These are phyloP conservation scores for Acropternis orthonyx DNA, from an alignment of 2,797 vertebrate genomes.

Conservation along the genomic window DNA sequence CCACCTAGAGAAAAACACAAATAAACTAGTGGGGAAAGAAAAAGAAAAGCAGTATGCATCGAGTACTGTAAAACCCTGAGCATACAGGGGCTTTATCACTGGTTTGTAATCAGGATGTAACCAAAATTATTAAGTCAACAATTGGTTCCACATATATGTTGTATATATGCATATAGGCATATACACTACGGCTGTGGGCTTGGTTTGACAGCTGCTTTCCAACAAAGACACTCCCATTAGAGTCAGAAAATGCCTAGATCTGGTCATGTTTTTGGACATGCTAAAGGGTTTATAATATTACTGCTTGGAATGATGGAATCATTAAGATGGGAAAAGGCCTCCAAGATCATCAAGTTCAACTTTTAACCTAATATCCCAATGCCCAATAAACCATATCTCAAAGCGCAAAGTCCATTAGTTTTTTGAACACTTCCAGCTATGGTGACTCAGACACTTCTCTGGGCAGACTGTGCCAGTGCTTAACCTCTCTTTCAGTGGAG, in stretches of 20 bases:
- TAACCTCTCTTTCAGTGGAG: not conserved
- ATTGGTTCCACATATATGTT: not conserved
- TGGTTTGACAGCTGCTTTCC: not conserved
- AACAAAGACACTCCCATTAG: not conserved
- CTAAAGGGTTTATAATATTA: not conserved
- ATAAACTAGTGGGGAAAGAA: no score
- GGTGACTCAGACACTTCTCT: no score
- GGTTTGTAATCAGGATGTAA: not conserved
- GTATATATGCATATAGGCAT: not conserved
- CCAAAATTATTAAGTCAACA: not conserved
- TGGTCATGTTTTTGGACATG: not conserved
- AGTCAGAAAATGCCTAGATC: not conserved
- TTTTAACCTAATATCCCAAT: not conserved
- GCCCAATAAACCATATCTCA: not conserved
- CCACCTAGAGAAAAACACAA: not conserved
- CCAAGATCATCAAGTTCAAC: not conserved
- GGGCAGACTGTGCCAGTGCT: not conserved
- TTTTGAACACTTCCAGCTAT: not conserved
- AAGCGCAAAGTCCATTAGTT: not conserved
- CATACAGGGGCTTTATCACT: not conserved
- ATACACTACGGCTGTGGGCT: not conserved
- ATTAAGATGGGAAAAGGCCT: not conserved
- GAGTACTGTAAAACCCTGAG: not conserved
- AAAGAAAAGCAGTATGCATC: rapidly evolving
- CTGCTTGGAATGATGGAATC: not conserved